Evolutionary conservation across 2,113 vertebrate genomes (phyloP).

Genomic region (Bettongia penicillata): DNA sequence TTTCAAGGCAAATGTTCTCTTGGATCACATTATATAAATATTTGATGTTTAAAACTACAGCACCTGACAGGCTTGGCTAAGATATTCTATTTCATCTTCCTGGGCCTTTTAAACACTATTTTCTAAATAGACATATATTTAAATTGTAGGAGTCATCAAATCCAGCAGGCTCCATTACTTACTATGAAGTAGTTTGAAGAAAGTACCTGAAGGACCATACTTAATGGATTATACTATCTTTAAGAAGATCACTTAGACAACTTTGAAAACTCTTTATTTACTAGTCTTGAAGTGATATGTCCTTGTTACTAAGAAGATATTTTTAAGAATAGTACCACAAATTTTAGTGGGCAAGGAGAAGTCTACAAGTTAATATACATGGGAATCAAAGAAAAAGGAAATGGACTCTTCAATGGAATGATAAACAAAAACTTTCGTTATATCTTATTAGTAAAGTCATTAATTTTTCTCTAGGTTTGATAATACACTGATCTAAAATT

Average conservation of each 20-base stretch:
- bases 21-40: background rate
- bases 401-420: background rate
- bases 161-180: background rate
- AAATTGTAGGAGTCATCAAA: background rate
- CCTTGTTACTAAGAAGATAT: background rate
- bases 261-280: background rate
- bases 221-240: background rate
- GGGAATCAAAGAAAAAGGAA: background rate
- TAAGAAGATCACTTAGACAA: slow-evolving; percentile 3
- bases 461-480: background rate
- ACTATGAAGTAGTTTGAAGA: background rate
- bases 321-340: background rate
- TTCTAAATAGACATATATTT: slow-evolving; percentile 1
- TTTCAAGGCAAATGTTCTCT: slow-evolving; percentile 38
- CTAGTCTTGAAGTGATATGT: background rate
- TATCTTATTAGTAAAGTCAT: slow-evolving; percentile 6
- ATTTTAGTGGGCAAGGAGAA: background rate
- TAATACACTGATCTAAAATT: slow-evolving; percentile 26
- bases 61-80: background rate
- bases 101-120: background rate
- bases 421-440: slow-evolving; percentile 30
- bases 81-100: background rate
- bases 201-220: background rate
- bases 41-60: slow-evolving; percentile 30
- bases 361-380: slow-evolving; percentile 5